Evolutionary conservation across 2,888 invertebrate species (phyloP).

Genomic region (Agrochola macilenta): DNA sequence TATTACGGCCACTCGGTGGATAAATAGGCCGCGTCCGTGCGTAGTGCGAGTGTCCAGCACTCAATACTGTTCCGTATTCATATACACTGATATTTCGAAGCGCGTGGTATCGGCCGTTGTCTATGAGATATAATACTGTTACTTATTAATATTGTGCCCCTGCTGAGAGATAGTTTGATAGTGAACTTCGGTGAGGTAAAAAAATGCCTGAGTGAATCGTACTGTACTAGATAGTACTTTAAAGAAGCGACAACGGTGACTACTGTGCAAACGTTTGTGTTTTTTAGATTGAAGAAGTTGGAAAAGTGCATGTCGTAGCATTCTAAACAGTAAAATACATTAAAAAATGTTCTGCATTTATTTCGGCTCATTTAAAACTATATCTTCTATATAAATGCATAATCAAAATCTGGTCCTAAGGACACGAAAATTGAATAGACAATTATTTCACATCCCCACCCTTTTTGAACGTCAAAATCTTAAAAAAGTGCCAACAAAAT

Average conservation of each 20-base stretch:
- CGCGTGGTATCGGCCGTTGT: too few species aligned
- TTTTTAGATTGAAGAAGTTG: neutral
- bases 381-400: too few species aligned
- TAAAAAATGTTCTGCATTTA: neutral
- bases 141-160: too few species aligned
- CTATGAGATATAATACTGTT: too few species aligned
- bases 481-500: conserved; percentile 26
- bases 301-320: neutral
- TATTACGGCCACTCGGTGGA: too few species aligned
- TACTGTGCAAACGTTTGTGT: neutral
- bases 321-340: neutral
- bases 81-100: too few species aligned
- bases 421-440: neutral
- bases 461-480: conserved; percentile 28
- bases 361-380: neutral
- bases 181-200: neutral
- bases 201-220: neutral
- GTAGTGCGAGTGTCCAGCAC: too few species aligned
- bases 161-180: neutral
- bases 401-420: neutral
- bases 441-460: conserved; percentile 12
- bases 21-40: too few species aligned
- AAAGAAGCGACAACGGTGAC: neutral
- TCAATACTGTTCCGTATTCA: too few species aligned
- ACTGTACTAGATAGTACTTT: too few species aligned